These are phyloP conservation scores for Oxyteleia sp. DNA, from an alignment of 2,888 invertebrate species.

Conservation along the genomic window DNA sequence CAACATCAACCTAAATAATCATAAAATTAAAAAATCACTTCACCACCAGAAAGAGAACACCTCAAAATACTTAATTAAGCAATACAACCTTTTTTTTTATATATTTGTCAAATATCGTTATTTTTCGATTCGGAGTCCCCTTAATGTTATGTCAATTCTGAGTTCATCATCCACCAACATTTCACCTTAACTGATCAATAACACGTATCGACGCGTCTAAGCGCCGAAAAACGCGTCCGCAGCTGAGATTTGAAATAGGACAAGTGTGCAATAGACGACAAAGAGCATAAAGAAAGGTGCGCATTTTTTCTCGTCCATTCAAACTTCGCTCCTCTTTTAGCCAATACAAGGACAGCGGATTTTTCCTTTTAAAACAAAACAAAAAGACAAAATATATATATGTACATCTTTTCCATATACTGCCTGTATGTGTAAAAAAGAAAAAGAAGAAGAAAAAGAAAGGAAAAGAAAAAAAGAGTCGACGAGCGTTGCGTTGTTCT, in stretches of 20 bases:
- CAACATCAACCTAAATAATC: no score
- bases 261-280: conserved; percentile 56
- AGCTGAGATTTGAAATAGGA: conserved; percentile 48
- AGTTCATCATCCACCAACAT: no score
- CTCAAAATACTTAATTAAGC: no score
- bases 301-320: conserved; percentile 33
- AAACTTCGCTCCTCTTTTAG: conserved; percentile 9
- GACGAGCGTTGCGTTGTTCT: background rate
- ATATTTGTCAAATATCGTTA: no score
- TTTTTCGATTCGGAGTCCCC: no score
- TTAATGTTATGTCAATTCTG: no score
- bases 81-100: no score
- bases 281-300: conserved; percentile 33
- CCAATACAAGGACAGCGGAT: conserved; percentile 32
- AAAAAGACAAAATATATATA: no score
- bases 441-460: conserved; percentile 15
- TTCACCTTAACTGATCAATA: conserved; percentile 48
- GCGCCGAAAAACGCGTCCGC: conserved; percentile 18
- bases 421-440: no score
- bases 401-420: no score
- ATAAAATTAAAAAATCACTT: no score
- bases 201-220: conserved; percentile 23
- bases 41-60: no score
- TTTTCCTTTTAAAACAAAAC: conserved; percentile 8
- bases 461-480: conserved; percentile 4